Percentiles rank a stretch among this genome's conserved stretches.
Conservation (phyloP, 2,797 vertebrate species). For the Tragelaphus eurycerus region DNA sequence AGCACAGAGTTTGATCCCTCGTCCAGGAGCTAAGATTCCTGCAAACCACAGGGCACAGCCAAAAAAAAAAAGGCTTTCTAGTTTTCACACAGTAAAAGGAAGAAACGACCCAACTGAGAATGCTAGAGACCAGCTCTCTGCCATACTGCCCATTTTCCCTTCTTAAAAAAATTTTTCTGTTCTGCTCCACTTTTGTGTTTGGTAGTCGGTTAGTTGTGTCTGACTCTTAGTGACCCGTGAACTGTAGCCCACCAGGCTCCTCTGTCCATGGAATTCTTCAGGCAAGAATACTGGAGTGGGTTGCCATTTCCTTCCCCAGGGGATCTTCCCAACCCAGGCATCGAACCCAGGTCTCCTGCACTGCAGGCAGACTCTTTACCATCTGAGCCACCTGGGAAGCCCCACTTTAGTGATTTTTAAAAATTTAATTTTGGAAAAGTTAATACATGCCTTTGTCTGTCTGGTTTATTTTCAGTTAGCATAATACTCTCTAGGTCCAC, state of each 20-base stretch:
- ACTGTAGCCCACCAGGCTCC: neutral
- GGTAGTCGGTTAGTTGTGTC: neutral
- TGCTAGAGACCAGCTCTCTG: neutral
- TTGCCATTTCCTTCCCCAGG: neutral
- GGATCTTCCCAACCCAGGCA: neutral
- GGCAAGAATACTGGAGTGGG: neutral
- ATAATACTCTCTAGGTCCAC: neutral
- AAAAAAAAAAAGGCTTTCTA: neutral
- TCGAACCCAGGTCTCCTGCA: neutral
- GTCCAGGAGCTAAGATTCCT: neutral
- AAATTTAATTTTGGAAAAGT: constrained; percentile 15
- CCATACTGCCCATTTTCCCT: neutral
- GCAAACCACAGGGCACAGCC: no score
- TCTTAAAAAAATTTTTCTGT: neutral
- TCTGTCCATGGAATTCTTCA: neutral
- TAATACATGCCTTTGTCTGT: neutral
- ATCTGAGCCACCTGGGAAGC: neutral
- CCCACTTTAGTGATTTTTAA: neutral
- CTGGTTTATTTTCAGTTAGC: neutral
- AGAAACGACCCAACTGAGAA: neutral
- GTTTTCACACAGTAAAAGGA: neutral
- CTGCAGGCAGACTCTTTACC: neutral
- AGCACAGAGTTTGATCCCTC: neutral
- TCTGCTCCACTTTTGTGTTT: neutral
- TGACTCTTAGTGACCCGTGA: neutral